phyloP scores from a whole-genome alignment of 1,140 invertebrate genomes.

The Bicyclus anynana region DNA sequence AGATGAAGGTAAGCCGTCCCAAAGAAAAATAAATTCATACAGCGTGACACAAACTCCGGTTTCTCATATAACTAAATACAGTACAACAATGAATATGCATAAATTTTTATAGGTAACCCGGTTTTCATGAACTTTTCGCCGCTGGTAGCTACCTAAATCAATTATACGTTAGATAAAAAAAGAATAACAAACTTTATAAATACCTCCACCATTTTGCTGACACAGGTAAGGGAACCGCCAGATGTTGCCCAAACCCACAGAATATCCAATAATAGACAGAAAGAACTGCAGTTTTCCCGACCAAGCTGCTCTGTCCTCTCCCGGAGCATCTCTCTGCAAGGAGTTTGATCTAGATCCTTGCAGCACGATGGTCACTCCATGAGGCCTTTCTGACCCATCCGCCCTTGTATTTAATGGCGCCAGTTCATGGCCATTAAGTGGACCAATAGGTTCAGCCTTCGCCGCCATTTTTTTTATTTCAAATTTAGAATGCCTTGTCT shows the following conservation, averaged over 20 bases:
- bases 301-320: slow-evolving; percentile 85
- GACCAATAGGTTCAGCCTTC: slow-evolving; percentile 76
- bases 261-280: slow-evolving; percentile 93
- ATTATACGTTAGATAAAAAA: no score
- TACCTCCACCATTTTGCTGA: slow-evolving; percentile 96
- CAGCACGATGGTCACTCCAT: slow-evolving; percentile 82
- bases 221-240: slow-evolving; percentile 97
- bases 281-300: slow-evolving; percentile 93
- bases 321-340: slow-evolving; percentile 62
- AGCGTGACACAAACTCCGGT: no score
- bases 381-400: slow-evolving; percentile 78
- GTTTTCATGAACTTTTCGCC: no score
- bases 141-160: no score
- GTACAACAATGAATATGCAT: no score
- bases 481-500: not conserved
- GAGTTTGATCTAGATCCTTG: slow-evolving; percentile 69
- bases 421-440: slow-evolving; percentile 85
- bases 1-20: no score
- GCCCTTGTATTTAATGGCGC: slow-evolving; percentile 84
- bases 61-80: no score
- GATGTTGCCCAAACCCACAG: slow-evolving; percentile 94
- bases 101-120: no score
- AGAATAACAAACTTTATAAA: slow-evolving; percentile 53
- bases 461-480: slow-evolving; percentile 56
- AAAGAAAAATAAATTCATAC: no score